Conservation (phyloP, 2,797 vertebrate species). For the Hybognathus amarus region DNA sequence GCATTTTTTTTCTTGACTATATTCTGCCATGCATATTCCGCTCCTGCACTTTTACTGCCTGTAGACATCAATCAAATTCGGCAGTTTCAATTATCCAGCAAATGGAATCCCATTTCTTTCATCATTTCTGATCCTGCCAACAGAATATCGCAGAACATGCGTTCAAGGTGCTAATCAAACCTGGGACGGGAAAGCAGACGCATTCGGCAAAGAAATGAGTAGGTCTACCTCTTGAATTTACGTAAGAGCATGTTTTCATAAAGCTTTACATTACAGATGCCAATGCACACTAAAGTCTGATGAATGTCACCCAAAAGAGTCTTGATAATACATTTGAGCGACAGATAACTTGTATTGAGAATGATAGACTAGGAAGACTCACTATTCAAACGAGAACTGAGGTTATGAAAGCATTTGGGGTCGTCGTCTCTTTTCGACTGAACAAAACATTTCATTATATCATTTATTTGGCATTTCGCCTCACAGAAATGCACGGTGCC, state of each 20-base stretch:
- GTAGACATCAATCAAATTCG: slow-evolving; percentile 63
- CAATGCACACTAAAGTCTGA: slow-evolving; percentile 18
- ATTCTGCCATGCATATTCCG: slow-evolving; percentile 40
- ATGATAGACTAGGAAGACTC: slow-evolving; percentile 26
- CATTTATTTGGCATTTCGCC: neutral
- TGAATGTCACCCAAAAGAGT: neutral
- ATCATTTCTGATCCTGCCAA: slow-evolving; percentile 55
- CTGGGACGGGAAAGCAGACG: slow-evolving; percentile 6
- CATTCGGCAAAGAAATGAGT: neutral
- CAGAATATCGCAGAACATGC: slow-evolving; percentile 43
- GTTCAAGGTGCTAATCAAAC: slow-evolving; percentile 56
- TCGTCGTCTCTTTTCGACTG: slow-evolving; percentile 3
- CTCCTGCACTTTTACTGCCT: slow-evolving; percentile 46
- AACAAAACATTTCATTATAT: slow-evolving; percentile 28
- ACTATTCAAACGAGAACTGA: slow-evolving; percentile 21
- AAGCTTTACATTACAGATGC: slow-evolving; percentile 13
- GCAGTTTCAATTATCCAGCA: slow-evolving; percentile 63
- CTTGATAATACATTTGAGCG: slow-evolving; percentile 1
- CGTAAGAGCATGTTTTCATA: slow-evolving; percentile 6
- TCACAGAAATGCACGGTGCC: slow-evolving; percentile 13
- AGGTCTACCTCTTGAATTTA: slow-evolving; percentile 1
- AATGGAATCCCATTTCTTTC: slow-evolving; percentile 63
- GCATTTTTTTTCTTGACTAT: slow-evolving; percentile 11
- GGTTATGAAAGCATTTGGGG: slow-evolving; percentile 32
- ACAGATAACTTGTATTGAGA: slow-evolving; percentile 10